phyloP scores from a whole-genome alignment of 2,888 invertebrate genomes.

The Taenaris catops region DNA sequence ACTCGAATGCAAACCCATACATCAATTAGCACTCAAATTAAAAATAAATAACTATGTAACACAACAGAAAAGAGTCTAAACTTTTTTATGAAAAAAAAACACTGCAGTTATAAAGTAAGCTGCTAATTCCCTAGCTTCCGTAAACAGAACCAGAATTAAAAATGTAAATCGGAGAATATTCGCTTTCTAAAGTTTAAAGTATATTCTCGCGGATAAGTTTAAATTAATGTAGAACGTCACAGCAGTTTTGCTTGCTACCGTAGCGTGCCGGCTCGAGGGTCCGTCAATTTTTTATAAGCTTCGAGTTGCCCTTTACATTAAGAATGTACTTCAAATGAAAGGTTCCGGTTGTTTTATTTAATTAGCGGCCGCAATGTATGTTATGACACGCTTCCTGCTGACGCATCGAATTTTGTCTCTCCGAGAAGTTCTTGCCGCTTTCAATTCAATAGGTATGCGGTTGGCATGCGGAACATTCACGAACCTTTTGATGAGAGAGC shows the following conservation, averaged over 20 bases:
- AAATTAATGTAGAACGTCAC: conserved; percentile 65
- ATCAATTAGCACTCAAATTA: no score
- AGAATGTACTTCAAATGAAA: conserved; percentile 33
- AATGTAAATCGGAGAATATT: conserved; percentile 65
- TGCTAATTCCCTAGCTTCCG: conserved; percentile 13
- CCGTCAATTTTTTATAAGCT: conserved; percentile 65
- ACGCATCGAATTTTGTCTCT: conserved; percentile 24
- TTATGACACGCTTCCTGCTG: no score
- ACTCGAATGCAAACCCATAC: no score
- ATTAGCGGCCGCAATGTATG: no score
- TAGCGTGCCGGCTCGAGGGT: conserved; percentile 33
- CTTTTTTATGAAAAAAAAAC: no score
- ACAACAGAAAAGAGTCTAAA: no score
- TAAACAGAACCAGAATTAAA: conserved; percentile 58
- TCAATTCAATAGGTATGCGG: conserved; percentile 44
- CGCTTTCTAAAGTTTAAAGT: conserved; percentile 62
- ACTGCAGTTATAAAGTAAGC: no score
- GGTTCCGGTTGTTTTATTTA: no score
- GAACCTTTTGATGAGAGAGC: conserved; percentile 70
- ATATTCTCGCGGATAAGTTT: conserved; percentile 67
- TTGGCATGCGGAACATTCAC: conserved; percentile 63
- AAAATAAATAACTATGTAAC: no score
- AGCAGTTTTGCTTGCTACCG: conserved; percentile 43
- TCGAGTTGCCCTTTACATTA: conserved; percentile 44
- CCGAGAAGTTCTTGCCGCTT: conserved; percentile 28